Conservation (phyloP, 2,888 invertebrate genomes). For the Nephrocerus scutellatus region DNA sequence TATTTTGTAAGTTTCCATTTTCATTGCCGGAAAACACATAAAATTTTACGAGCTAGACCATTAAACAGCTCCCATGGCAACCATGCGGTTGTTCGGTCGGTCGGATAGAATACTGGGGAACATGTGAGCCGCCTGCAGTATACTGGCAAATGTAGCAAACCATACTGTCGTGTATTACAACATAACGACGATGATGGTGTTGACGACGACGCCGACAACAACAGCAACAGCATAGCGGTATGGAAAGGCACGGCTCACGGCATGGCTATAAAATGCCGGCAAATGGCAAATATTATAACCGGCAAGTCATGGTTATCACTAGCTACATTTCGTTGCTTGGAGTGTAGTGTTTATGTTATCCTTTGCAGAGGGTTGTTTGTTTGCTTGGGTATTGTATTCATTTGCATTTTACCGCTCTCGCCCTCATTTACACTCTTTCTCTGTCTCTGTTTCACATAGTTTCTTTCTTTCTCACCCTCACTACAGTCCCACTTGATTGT, state of each 20-base stretch:
- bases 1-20: slow-evolving; percentile 38
- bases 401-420: too few species aligned
- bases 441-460: too few species aligned
- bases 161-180: slow-evolving; percentile 7
- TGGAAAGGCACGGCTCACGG: too few species aligned
- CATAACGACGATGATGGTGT: slow-evolving; percentile 6
- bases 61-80: slow-evolving; percentile 34
- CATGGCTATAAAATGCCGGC: too few species aligned
- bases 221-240: background rate
- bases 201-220: background rate
- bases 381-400: too few species aligned
- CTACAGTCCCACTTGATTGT: too few species aligned
- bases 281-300: slow-evolving; percentile 1
- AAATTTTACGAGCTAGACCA: slow-evolving; percentile 43
- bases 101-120: slow-evolving; percentile 9
- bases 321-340: too few species aligned
- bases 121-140: slow-evolving; percentile 22
- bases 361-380: too few species aligned
- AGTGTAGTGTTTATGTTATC: too few species aligned
- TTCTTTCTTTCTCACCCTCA: too few species aligned
- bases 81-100: slow-evolving; percentile 10
- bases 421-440: too few species aligned
- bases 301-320: too few species aligned
- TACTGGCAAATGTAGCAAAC: slow-evolving; percentile 27
- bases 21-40: slow-evolving; percentile 44